Base-by-base conservation (phyloP, 2,113 vertebrate species). In the Megaleporinus macrocephalus region DNA sequence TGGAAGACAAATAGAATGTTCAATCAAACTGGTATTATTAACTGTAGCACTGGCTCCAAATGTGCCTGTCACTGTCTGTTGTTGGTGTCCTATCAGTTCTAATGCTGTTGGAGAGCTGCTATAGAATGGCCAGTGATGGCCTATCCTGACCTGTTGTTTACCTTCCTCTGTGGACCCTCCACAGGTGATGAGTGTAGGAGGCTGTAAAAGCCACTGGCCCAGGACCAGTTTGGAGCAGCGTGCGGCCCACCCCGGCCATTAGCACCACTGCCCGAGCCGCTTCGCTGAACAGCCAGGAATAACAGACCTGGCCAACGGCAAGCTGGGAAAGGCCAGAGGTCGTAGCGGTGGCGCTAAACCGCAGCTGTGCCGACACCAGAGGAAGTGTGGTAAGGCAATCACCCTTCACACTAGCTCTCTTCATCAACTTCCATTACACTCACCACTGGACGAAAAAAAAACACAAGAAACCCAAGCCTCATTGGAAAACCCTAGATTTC, bases 291-390 rank as follows among this genome's bases (percentile, higher is more conserved):
- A 14, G 70, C 76, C 78, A 81, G 79, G 65, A 83, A 80, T 80
- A 86, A 85, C 83, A 85, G 78, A 74, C 78, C 62, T 22, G 47
- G 63, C 78, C 44, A 73, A 61, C 51, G 59, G 9, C 71, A 63
- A 75, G 61, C 72, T 78, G 78, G 30, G 79, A 84, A 36, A 82
- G 86, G 81, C 82, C 83, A 86, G 57, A 84, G 83, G 80, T 78
- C 72, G 68, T 53, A 65, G n/a, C 57, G 7, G 41, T 61, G 77
- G 49, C n/a, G 59, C 72, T 81, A 82, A 87, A 79, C 81, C 74
- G 18, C 74, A 80, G 78, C 84, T 81, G 72, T 75, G 75, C 63
- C 20, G 70, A 80, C 57, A 83, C 65, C 29, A 55, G 63, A 47
- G 63, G 74, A 83, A 51, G 57, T 73, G 49, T 79, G 68, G 84